Evolutionary conservation across 2,797 vertebrate genomes (phyloP), one percentile per base, ranked within the genome.

Genomic region (Delichon dasypus): DNA sequence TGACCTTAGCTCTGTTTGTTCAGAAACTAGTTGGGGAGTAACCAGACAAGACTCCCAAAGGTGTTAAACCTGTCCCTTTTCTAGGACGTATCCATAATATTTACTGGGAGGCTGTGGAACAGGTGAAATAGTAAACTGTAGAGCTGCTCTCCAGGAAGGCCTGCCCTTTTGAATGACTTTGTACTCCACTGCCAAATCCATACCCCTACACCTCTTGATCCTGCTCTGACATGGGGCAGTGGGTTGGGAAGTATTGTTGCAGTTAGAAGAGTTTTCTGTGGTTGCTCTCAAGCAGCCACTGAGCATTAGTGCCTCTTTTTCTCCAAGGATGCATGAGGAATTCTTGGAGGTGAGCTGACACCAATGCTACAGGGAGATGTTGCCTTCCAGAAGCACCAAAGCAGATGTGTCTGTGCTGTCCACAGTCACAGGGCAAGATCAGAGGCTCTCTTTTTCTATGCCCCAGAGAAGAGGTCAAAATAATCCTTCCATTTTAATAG

Each of bases 181-280:
- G 36, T 74, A 64, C 11, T 42, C n/a, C 10, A 2, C 47, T 82
- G 60, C 13, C 11, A 58, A 15, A 25, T 61, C 32, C 47, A 5
- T 23, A 32, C 2, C 19, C 21, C 10, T 40, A 2, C 2, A 0
- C 34, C 76, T 86, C 27, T 29, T 1, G 1, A 10, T 66, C 32
- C 36, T 53, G 2, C 16, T 62, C 50, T 47, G 21, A 5, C 18
- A 6, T 0, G 2, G 29, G 64, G 32, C 25, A 57, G 13, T 44
- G 66, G 27, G 9, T 42, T 1, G 0, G 12, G 44, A 68, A 53
- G 16, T 51, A 13, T 23, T 40, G 38, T 9, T 79, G 54, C 30
- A 65, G 48, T 44, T 58, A 68, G 38, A 80, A 65, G 51, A 75
- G 61, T 75, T 84, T 86, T 73, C 68, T 40, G 32, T 61, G 48